Evolutionary conservation across 2,888 invertebrate genomes (phyloP), one percentile per base, ranked within the genome.

Genomic region (Apamea anceps): DNA sequence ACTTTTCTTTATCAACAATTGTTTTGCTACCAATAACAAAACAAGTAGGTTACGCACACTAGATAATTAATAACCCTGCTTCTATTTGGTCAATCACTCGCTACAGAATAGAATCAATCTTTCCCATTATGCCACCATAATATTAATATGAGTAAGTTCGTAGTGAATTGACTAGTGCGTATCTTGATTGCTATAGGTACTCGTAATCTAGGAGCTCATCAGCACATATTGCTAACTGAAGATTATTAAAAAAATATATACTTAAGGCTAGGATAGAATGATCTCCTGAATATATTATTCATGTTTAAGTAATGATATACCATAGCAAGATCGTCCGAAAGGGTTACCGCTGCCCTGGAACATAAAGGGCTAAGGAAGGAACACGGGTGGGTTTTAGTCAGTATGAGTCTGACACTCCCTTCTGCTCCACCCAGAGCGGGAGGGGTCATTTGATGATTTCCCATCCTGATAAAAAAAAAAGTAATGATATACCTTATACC

Each of bases 1-100:
- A 82, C 84, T 79, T 78, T 82, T 81, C 83, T 82, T 80, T 75
- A 80, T 82, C 73, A 82, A 81, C 85, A 80, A 88, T 85, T 78
- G 85, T 86, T 87, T 80, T 79, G 79, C 75, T 80, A 71, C 57
- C 42, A 79, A 72, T 63, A 18, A 75, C 6, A 72, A 72, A 72
- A 37, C 25, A 51, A 68, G 42, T 28, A 42, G 48, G 48, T 54
- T 75, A 65, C 73, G n/a, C 25, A 63, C 37, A 37, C 21, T 28
- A 13, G 28, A 48, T 45, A 60, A 54, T 45, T 45, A 54, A 21
- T 70, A 60, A 18, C 21, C 51, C 60, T 62, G 45, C n/a, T 66
- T 37, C 62, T 57, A 63, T 72, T 82, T n/a, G 21, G 12, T 42
- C 25, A 18, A 60, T 25, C 28, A 37, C 28, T 57, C 28, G 57